Percentiles rank a stretch among this genome's conserved stretches.
phyloP scores from a whole-genome alignment of 2,797 vertebrate genomes.

The Dendrocincla fuliginosa region DNA sequence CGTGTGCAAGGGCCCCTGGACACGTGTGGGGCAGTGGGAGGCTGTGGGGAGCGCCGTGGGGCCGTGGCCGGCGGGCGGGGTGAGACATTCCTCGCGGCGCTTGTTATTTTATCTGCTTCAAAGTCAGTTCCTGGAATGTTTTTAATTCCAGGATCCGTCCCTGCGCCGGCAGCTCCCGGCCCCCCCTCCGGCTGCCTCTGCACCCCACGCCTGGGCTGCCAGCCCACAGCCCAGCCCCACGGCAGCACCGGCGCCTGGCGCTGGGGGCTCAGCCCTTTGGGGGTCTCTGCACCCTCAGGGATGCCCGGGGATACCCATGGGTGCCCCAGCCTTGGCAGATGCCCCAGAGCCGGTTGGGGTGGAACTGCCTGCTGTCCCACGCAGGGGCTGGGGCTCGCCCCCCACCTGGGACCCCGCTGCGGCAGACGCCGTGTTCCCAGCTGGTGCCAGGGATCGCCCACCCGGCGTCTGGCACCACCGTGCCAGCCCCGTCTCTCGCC shows the following conservation, averaged over 20 bases:
- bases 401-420: not conserved
- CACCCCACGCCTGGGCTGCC: not conserved
- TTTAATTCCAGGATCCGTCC: slow-evolving; percentile 61
- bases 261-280: accelerated
- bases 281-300: not conserved
- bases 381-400: not conserved
- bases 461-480: slow-evolving; percentile 51
- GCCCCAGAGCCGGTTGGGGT: not conserved
- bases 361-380: not conserved
- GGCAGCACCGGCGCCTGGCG: not conserved
- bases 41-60: not conserved
- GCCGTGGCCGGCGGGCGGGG: not conserved
- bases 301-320: not conserved
- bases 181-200: not conserved
- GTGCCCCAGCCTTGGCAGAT: not conserved
- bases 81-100: slow-evolving; percentile 38
- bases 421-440: slow-evolving; percentile 20
- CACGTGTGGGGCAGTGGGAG: not conserved
- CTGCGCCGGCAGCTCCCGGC: not conserved
- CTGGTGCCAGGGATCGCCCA: slow-evolving; percentile 54
- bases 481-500: not conserved
- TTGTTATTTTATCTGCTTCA: slow-evolving; percentile 63
- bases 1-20: not conserved
- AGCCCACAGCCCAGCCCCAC: not conserved
- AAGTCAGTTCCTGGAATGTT: slow-evolving; percentile 69